These are phyloP conservation scores for Leptinotarsa defecta DNA, from an alignment of 1,140 invertebrate genomes.

Conservation along the genomic window DNA sequence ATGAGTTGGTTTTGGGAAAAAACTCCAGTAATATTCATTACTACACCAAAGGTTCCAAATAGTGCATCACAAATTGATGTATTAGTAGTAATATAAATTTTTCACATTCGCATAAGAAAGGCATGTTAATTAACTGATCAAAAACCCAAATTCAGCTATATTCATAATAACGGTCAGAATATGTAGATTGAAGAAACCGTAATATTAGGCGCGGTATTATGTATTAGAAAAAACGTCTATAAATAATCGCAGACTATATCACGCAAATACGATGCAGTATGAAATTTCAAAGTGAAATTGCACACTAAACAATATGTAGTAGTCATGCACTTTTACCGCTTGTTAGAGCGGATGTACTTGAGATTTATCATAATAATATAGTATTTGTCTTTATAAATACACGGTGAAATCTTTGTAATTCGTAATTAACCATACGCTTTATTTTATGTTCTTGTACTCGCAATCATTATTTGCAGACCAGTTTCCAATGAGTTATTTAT, in stretches of 20 bases:
- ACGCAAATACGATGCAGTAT: conserved; percentile 19
- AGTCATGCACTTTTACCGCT: conserved; percentile 29
- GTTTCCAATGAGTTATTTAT: conserved; percentile 15
- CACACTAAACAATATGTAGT: conserved; percentile 23
- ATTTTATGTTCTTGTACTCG: conserved; percentile 4
- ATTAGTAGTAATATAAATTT: no score
- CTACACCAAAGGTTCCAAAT: no score
- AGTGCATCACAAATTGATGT: no score
- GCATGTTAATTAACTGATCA: background rate
- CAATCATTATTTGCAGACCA: conserved; percentile 17
- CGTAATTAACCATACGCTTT: conserved; percentile 21
- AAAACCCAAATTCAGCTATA: background rate
- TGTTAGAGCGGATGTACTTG: conserved; percentile 29
- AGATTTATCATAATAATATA: conserved; percentile 30
- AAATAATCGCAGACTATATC: conserved; percentile 14
- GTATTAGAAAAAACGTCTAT: conserved; percentile 11
- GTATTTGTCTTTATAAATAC: conserved; percentile 26
- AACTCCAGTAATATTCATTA: no score
- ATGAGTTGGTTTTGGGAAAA: no score
- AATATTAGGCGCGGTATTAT: background rate
- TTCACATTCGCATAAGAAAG: no score
- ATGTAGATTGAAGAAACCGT: background rate
- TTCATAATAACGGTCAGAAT: background rate
- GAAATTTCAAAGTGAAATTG: conserved; percentile 23
- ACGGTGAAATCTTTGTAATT: conserved; percentile 13